Conservation (phyloP, 2,113 vertebrate genomes). For the Mirza zaza region DNA sequence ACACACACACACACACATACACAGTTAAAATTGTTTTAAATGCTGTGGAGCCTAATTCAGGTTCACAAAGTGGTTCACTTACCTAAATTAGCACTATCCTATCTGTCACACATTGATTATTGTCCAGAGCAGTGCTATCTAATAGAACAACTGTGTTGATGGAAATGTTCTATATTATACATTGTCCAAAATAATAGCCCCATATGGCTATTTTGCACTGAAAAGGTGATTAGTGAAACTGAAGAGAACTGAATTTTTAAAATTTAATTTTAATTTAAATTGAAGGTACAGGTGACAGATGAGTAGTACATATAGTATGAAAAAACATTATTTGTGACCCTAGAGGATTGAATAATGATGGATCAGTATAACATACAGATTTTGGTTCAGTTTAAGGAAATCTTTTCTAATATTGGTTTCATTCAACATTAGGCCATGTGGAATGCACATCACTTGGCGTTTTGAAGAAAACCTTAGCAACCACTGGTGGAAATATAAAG, state of each 20-base stretch:
- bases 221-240: background rate
- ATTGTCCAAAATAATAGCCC: background rate
- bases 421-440: background rate
- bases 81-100: background rate
- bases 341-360: background rate
- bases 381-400: background rate
- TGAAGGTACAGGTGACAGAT: background rate
- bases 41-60: background rate
- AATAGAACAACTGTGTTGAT: background rate
- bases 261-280: slow-evolving; percentile 17
- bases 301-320: background rate
- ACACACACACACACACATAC: background rate
- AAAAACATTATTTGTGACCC: background rate
- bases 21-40: background rate
- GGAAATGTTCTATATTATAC: background rate
- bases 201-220: background rate
- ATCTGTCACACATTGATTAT: background rate
- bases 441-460: background rate
- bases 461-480: slow-evolving; percentile 20
- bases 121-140: background rate
- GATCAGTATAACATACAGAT: background rate
- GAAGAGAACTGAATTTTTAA: slow-evolving; percentile 7
- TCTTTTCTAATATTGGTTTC: background rate
- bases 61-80: background rate
- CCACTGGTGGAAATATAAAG: background rate